Percentiles rank a stretch among this genome's conserved stretches.
phyloP scores from a whole-genome alignment of 1,140 invertebrate species.

The Leguminivora glycinivorella region DNA sequence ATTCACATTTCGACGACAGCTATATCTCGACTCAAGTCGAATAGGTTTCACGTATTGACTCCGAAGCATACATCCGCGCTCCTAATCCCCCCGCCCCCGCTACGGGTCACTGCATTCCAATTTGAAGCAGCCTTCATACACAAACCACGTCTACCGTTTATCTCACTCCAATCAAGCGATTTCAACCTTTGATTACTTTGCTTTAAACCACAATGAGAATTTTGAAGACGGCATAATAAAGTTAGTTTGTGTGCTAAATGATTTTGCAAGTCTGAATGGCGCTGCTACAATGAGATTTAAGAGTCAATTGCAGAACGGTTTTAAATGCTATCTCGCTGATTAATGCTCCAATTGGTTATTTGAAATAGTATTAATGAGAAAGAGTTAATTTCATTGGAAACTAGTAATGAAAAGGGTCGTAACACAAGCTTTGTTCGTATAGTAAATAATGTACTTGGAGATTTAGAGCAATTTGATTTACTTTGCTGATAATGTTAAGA shows the following conservation, averaged over 20 bases:
- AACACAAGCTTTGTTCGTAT: background rate
- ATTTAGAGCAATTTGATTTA: too few species aligned
- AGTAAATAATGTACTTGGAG: too few species aligned
- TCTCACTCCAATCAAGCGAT: background rate
- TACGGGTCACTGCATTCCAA: slow-evolving; percentile 52
- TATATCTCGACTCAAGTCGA: background rate
- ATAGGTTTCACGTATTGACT: slow-evolving; percentile 7
- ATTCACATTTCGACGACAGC: background rate
- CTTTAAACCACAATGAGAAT: background rate
- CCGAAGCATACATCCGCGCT: slow-evolving; percentile 22
- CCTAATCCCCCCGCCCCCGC: slow-evolving; percentile 11
- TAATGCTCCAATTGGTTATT: slow-evolving; percentile 11
- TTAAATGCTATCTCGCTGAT: slow-evolving; percentile 14
- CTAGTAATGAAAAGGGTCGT: background rate
- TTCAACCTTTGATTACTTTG: background rate
- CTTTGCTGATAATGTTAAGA: too few species aligned
- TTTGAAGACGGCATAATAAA: background rate
- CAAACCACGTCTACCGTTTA: slow-evolving; percentile 28
- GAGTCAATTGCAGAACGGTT: slow-evolving; percentile 20
- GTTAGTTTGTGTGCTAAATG: slow-evolving; percentile 13
- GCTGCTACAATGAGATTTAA: slow-evolving; percentile 11
- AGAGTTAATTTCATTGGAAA: background rate
- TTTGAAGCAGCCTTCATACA: slow-evolving; percentile 48
- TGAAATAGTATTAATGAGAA: background rate
- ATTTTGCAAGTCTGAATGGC: slow-evolving; percentile 24